phyloP scores from a whole-genome alignment of 2,888 invertebrate species.

The Acrobeloides nanus region DNA sequence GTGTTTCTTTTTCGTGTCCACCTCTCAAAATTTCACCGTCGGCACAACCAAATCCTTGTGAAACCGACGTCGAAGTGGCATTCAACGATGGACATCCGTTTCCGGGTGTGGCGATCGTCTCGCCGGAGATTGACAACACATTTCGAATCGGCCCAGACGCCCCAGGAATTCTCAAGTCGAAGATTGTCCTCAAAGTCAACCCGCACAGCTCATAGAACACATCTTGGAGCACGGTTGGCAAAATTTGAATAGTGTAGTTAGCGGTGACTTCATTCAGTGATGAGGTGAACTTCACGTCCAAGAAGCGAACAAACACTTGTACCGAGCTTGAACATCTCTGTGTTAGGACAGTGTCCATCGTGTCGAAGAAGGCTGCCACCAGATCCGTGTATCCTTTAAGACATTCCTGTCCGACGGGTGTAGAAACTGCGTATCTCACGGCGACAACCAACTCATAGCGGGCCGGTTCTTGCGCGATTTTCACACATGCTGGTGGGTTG shows the following conservation, averaged over 20 bases:
- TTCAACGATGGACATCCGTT: slow-evolving; percentile 68
- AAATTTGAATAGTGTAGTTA: slow-evolving; percentile 78
- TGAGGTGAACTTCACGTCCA: slow-evolving; percentile 64
- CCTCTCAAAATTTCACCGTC: slow-evolving; percentile 87
- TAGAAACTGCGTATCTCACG: slow-evolving; percentile 38
- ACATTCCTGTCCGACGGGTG: slow-evolving; percentile 41
- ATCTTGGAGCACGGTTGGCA: slow-evolving; percentile 78
- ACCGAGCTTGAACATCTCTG: slow-evolving; percentile 89
- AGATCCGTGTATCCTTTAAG: slow-evolving; percentile 44
- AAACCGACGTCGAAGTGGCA: slow-evolving; percentile 74
- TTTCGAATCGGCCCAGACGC: slow-evolving; percentile 55
- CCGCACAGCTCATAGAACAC: slow-evolving; percentile 90
- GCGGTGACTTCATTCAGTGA: slow-evolving; percentile 58
- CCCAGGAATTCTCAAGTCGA: slow-evolving; percentile 84
- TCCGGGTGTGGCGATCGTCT: slow-evolving; percentile 34
- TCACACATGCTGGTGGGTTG: slow-evolving; percentile 87
- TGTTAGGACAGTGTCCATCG: slow-evolving; percentile 72
- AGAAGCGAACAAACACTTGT: slow-evolving; percentile 83
- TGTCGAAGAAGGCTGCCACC: slow-evolving; percentile 42
- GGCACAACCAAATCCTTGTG: slow-evolving; percentile 83
- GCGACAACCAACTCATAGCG: slow-evolving; percentile 50
- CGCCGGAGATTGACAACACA: slow-evolving; percentile 37
- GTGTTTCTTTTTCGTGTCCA: slow-evolving; percentile 69
- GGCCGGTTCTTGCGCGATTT: slow-evolving; percentile 62
- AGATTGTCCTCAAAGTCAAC: slow-evolving; percentile 81